A percentile compares a stretch with the other conserved stretches of the same genome.
These are phyloP conservation scores for Globodera ellingtonae DNA, from an alignment of 1,140 invertebrate genomes.

Conservation along the genomic window DNA sequence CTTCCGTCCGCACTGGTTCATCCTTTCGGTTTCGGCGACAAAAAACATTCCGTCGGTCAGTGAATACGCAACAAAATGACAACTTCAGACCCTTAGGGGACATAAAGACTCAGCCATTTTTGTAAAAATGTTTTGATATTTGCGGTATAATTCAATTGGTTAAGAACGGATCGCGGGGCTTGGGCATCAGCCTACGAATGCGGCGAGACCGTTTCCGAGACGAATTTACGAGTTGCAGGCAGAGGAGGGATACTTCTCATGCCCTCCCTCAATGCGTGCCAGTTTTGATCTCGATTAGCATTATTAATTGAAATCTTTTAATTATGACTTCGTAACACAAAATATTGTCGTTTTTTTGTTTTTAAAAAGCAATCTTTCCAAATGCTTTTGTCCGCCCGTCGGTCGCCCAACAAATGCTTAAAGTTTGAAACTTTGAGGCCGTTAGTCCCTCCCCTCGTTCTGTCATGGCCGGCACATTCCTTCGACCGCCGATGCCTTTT, in stretches of 20 bases:
- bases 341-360: not conserved
- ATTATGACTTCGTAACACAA: not conserved
- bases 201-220: not conserved
- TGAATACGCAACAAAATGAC: not conserved
- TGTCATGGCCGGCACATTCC: not conserved
- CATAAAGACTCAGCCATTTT: not conserved
- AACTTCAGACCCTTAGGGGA: not conserved
- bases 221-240: slow-evolving; percentile 26
- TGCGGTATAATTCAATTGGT: not conserved
- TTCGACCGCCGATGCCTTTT: not conserved
- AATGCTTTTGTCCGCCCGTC: not conserved
- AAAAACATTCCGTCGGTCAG: not conserved
- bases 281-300: slow-evolving; percentile 22
- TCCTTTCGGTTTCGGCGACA: not conserved
- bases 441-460: not conserved
- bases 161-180: not conserved
- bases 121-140: not conserved
- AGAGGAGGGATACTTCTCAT: slow-evolving; percentile 22
- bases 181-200: not conserved
- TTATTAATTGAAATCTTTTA: not conserved
- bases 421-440: too few relatives aligned
- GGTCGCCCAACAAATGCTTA: not conserved
- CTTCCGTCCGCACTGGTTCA: slow-evolving; percentile 8
- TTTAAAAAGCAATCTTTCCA: not conserved
- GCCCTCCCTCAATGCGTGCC: slow-evolving; percentile 23